Conservation (phyloP, 2,888 invertebrate species). For the Helicoverpa assulta region DNA sequence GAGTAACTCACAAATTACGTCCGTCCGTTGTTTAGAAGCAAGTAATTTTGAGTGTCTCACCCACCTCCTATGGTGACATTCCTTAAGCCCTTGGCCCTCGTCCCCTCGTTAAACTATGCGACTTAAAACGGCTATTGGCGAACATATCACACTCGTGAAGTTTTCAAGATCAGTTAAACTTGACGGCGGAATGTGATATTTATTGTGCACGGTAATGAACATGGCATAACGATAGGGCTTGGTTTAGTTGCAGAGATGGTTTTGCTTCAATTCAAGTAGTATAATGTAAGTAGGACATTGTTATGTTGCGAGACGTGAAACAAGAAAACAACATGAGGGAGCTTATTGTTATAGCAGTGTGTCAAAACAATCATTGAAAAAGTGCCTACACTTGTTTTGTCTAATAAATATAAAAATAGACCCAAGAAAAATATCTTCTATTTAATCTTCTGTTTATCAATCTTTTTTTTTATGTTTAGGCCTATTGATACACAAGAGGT, state of each 20-base stretch:
- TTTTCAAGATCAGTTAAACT: constrained; percentile 55
- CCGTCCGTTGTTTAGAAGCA: constrained; percentile 71
- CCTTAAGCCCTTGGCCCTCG: constrained; percentile 63
- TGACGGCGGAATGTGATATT: constrained; percentile 43
- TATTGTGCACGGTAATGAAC: constrained; percentile 41
- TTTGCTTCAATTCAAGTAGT: too few relatives aligned
- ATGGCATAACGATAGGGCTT: constrained; percentile 15
- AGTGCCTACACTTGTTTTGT: too few relatives aligned
- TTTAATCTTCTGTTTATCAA: too few relatives aligned
- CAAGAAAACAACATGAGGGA: too few relatives aligned
- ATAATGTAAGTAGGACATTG: too few relatives aligned
- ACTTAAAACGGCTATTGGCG: constrained; percentile 67
- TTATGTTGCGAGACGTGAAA: too few relatives aligned
- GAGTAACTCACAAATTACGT: constrained; percentile 77
- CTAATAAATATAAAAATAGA: too few relatives aligned
- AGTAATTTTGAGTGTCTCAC: constrained; percentile 82
- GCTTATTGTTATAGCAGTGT: too few relatives aligned
- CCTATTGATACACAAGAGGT: too few relatives aligned
- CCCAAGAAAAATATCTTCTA: too few relatives aligned
- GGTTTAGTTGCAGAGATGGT: constrained; percentile 1
- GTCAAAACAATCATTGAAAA: too few relatives aligned
- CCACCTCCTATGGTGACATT: constrained; percentile 75
- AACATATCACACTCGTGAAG: constrained; percentile 37
- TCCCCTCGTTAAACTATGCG: constrained; percentile 78
- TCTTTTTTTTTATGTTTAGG: too few relatives aligned